Evolutionary conservation across 2,888 invertebrate genomes (phyloP).

Genomic region (Pollenia labialis): DNA sequence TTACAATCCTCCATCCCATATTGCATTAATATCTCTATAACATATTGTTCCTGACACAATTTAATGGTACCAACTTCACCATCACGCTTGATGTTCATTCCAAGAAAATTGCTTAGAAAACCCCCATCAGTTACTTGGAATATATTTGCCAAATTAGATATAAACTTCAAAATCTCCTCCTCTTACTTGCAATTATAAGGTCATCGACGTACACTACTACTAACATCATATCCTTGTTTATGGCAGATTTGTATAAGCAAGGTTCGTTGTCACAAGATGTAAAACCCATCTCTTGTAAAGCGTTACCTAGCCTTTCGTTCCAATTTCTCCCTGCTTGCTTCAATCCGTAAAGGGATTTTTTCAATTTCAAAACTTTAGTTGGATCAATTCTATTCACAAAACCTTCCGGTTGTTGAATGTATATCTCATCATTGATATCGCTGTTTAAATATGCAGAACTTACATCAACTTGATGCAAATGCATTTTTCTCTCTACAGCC

Average conservation of each 20-base stretch:
- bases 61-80: constrained; percentile 50
- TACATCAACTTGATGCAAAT: constrained; percentile 72
- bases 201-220: constrained; percentile 67
- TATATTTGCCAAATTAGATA: constrained; percentile 25
- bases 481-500: constrained; percentile 63
- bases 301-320: constrained; percentile 72
- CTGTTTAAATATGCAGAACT: constrained; percentile 70
- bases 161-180: constrained; percentile 43
- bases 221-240: constrained; percentile 38
- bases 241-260: constrained; percentile 57
- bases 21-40: constrained; percentile 32
- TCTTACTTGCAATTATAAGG: constrained; percentile 62
- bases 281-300: constrained; percentile 63
- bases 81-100: constrained; percentile 52
- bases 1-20: constrained; percentile 47
- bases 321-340: constrained; percentile 75
- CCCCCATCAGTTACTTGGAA: constrained; percentile 50
- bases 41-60: constrained; percentile 39
- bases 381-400: constrained; percentile 46
- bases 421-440: constrained; percentile 65
- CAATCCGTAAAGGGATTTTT: constrained; percentile 75
- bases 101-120: constrained; percentile 56
- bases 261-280: constrained; percentile 62
- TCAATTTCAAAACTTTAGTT: constrained; percentile 63
- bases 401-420: constrained; percentile 68